Evolutionary conservation across 2,113 vertebrate species (phyloP), one percentile per base, ranked within the genome.

Genomic region (Microtus richardsoni): DNA sequence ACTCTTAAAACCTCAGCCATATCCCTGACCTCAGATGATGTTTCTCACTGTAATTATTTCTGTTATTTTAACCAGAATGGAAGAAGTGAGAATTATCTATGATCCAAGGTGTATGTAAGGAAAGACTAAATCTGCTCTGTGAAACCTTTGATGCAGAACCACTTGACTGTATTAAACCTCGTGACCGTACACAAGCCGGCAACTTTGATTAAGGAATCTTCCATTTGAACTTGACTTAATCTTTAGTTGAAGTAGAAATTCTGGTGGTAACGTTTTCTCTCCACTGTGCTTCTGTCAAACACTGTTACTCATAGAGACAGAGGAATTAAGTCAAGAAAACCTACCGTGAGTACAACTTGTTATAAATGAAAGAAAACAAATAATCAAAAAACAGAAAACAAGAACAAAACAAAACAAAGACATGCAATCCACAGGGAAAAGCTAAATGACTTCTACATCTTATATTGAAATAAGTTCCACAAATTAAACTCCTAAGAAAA

Each of bases 241-340:
- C 82, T 91, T 93, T 88, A 97, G 44, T 91, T 96, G 88, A 93
- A 91, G 89, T 95, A 39, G 66, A 90, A 97, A 97, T 95, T 96
- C 85, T 94, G 71, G 62, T 94, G 80, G 39, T 90, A 90, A 88
- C 71, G 0, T 30, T 89, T 90, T 97, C 74, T 96, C 21, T 95
- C 74, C 89, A 94, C 47, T 88, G 36, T 12, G 64, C 12, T 73
- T 90, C 90, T 97, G 73, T 95, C 66, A 95, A 96, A 93, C 9
- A 86, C 44, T 41, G 3, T 94, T 88, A 77, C 94, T 88, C 85
- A 58, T 83, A 64, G 80, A 97, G 79, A 97, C 89, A 94, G 79
- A 28, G n/a, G 13, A 97, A 96, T 80, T 91, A 95, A 93, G 84
- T 95, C 93, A 96, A 93, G 19, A 30, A 96, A 96, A 85, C 70